Evolutionary conservation across 2,888 invertebrate species (phyloP), one percentile per base, ranked within the genome.

Genomic region (Eristalinus aeneus): DNA sequence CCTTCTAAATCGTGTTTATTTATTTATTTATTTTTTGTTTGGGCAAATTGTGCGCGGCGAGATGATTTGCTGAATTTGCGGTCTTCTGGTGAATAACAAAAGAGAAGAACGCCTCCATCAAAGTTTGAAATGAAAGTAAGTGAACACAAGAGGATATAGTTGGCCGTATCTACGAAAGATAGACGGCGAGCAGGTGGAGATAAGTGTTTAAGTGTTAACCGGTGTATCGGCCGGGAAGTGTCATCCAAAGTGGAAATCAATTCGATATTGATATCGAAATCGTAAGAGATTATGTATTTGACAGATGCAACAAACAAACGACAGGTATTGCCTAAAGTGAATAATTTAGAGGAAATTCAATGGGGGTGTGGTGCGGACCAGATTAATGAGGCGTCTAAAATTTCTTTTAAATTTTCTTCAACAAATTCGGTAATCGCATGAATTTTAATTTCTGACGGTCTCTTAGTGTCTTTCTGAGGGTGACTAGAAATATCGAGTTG

Each of bases 111-210:
- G 16, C 46, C 46, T 16, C 46, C 46, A 16, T 46, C 46, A 8
- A 46, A 16, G 16, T 6, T 58, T 39, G 27, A 54, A 63, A 73
- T 73, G 64, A 74, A 74, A 74, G 74, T 74, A 74, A 74, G 74
- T 74, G 56, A 60, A 60, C 23, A 27, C 31, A 60, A 27, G 27
- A 22, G 23, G 56, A 56, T 56, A 56, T 63, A 53, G 34, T 64
- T 73, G 34, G 61, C 20, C 60, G 60, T 60, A 72, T 72, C 72
- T 53, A 32, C 46, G 22, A 31, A 23, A 74, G 64, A 65, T 74
- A 65, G 73, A 73, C 53, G 46, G 46, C 46, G 16, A 16, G 46
- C 46, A 63, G 11, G 31, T 54, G 22, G 54, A 73, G 73, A 73
- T 63, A 63, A 73, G 63, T 73, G 61, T 63, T 31, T 46, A 53